Base-by-base conservation (phyloP, 2,113 vertebrate genomes). In the Octodon degus region DNA sequence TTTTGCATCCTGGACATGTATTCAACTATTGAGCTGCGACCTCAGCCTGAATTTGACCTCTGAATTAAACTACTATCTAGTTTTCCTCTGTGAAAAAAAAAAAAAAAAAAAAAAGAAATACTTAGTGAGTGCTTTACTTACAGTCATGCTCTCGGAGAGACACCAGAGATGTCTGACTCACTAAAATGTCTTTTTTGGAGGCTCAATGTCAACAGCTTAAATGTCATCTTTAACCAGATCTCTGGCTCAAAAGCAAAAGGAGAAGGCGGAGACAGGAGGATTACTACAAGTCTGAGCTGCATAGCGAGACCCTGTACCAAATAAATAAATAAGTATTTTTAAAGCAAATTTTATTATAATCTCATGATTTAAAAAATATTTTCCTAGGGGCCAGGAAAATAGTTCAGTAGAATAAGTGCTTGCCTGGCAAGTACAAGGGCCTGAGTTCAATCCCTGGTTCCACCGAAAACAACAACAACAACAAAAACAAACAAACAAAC, bases 281-380 rank as follows among this genome's bases (percentile, higher is more conserved):
- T 55, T 12, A 55, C 53, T 55, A 55, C 14, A 16, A 55, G 53
- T 55, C 53, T 12, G 14, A 55, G 53, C 53, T 55, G 53, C 53
- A 16, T 55, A 55, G 53, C 1, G 2, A 55, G 53, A 55, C 53
- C 53, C 53, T 55, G 53, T 55, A 55, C 53, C 53, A 55, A 55
- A 13, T 55, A 55, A 55, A 13, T 55, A 55, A 55, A 13, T 55
- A 55, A 55, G 2, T 55, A 55, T 13, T 13, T 55, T 55, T 14
- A 55, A 55, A 55, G 3, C 50, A 83, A 72, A 80, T 68, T 77
- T 70, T n/a, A 83, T 95, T 95, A 86, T 83, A 77, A 94, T 80
- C 72, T 37, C 53, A 47, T 7, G 7, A n/a, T 76, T 91, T 95
- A 40, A 55, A 74, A 85, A 84, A 60, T 30, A 47, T 5, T 10